phyloP scores from a whole-genome alignment of 64 coral and sea anemone genomes.

The Stylophora pistillata region DNA sequence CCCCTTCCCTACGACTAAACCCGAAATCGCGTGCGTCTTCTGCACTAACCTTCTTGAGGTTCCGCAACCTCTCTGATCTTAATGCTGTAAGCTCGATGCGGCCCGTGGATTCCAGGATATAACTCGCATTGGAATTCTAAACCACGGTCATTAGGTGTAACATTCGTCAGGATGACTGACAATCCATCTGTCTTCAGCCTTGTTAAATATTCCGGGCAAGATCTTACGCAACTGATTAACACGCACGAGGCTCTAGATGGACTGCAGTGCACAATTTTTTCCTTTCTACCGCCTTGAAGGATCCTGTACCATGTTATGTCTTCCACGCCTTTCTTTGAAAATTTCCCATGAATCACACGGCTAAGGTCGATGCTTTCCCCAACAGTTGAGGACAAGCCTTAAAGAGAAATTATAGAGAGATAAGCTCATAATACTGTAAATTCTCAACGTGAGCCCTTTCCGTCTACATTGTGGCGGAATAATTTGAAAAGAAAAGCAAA shows the following conservation, averaged over 20 bases:
- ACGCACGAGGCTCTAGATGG: not conserved
- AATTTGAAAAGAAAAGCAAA: no score
- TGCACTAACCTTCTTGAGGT: not conserved
- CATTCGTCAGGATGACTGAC: not conserved
- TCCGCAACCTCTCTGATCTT: not conserved
- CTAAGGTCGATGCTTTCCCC: constrained; percentile 5
- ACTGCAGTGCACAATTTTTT: constrained; percentile 4
- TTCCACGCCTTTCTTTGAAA: not conserved
- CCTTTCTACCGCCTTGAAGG: not conserved
- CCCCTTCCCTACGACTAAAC: no score
- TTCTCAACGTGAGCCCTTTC: no score
- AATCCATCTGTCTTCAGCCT: not conserved
- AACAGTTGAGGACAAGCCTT: not conserved
- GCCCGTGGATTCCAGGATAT: no score
- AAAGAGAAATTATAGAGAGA: not conserved
- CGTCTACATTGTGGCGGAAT: no score
- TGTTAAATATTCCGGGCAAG: not conserved
- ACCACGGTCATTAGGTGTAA: not conserved
- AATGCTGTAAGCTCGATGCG: not conserved
- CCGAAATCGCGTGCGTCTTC: no score
- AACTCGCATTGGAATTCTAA: not conserved
- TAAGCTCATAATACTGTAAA: not conserved
- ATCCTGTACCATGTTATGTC: constrained; percentile 19
- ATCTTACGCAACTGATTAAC: not conserved
- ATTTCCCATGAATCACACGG: not conserved